phyloP scores from a whole-genome alignment of 2,113 vertebrate species.

The Irena cyanogastra region DNA sequence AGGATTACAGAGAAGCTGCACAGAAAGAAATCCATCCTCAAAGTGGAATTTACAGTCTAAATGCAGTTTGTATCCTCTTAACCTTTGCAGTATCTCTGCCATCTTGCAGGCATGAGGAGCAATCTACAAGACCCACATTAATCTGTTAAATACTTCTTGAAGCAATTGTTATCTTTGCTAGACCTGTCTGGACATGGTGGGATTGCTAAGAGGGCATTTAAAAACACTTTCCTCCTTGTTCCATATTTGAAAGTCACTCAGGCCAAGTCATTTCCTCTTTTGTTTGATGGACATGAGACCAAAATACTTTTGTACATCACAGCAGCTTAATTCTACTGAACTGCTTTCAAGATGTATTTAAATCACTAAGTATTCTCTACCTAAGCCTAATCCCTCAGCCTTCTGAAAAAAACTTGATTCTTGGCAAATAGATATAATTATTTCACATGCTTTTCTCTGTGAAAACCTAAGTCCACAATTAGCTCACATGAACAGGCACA shows the following conservation, averaged over 20 bases:
- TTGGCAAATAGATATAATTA: not conserved
- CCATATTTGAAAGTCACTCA: not conserved
- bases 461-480: not conserved
- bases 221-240: not conserved
- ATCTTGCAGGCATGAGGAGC: not conserved
- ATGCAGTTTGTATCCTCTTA: not conserved
- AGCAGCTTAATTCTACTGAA: not conserved
- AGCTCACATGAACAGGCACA: not conserved
- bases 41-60: not conserved
- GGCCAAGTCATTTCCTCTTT: not conserved
- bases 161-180: not conserved
- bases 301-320: not conserved
- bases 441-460: not conserved
- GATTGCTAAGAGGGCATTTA: not conserved
- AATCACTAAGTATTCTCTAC: not conserved
- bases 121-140: not conserved
- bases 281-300: not conserved
- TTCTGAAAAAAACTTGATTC: not conserved
- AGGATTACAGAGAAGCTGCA: not conserved
- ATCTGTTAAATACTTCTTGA: not conserved
- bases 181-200: not conserved
- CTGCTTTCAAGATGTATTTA: not conserved
- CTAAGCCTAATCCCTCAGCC: not conserved
- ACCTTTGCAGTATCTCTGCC: not conserved
- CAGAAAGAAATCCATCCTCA: not conserved